These are phyloP conservation scores for Dynastes tityus DNA, from an alignment of 2,888 invertebrate genomes.

Conservation along the genomic window DNA sequence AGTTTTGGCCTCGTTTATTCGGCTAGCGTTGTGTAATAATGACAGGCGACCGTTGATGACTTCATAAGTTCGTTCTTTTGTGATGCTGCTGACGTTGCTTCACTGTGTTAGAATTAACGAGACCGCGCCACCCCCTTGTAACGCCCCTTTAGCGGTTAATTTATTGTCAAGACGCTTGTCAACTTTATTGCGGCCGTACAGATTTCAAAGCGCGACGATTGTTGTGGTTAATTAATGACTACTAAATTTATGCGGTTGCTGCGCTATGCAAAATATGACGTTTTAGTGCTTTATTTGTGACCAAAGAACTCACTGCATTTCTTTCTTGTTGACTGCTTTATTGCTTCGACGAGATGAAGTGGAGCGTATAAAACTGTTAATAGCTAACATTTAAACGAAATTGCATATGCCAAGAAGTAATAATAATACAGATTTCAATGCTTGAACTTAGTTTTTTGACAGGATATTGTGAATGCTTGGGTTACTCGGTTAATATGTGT, in stretches of 20 bases:
- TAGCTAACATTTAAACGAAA: not conserved
- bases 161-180: slow-evolving; percentile 37
- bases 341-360: not conserved
- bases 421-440: not conserved
- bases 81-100: slow-evolving; percentile 8
- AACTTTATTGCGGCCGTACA: slow-evolving; percentile 20
- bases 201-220: slow-evolving; percentile 36
- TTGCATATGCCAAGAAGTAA: not conserved
- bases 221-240: slow-evolving; percentile 36
- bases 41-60: slow-evolving; percentile 49
- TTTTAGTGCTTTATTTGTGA: not conserved
- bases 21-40: slow-evolving; percentile 52
- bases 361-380: slow-evolving; percentile 1
- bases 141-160: slow-evolving; percentile 21
- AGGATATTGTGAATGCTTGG: too few species aligned
- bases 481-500: too few species aligned
- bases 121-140: slow-evolving; percentile 24
- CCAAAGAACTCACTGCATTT: not conserved
- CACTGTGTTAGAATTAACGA: slow-evolving; percentile 32
- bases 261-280: not conserved
- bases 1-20: slow-evolving; percentile 57
- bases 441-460: too few species aligned
- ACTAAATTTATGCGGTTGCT: slow-evolving; percentile 20
- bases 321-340: not conserved
- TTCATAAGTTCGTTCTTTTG: slow-evolving; percentile 54